Evolutionary conservation across 2,797 vertebrate genomes (phyloP).

Genomic region (Spea hammondii): DNA sequence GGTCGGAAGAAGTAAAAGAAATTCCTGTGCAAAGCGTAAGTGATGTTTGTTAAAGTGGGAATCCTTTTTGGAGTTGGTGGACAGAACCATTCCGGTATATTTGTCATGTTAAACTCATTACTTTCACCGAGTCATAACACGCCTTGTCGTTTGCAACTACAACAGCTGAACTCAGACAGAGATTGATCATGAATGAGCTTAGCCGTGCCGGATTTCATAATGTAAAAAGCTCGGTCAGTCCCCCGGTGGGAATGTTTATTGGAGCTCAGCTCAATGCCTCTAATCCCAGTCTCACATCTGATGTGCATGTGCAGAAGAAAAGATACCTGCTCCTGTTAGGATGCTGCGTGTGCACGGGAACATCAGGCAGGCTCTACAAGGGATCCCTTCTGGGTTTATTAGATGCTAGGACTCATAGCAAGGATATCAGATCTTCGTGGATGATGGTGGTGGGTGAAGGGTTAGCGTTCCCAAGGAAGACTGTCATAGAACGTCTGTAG

Average conservation of each 20-base stretch:
- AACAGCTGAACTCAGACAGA: slow-evolving; percentile 21
- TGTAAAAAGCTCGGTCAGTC: slow-evolving; percentile 15
- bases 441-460: no score
- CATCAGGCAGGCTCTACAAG: background rate
- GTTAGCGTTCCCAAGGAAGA: no score
- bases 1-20: no score
- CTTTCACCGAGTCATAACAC: slow-evolving; percentile 3
- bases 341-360: slow-evolving; percentile 4
- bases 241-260: slow-evolving; percentile 2
- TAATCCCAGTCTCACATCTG: slow-evolving; percentile 29
- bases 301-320: slow-evolving; percentile 33
- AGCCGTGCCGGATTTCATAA: slow-evolving; percentile 14
- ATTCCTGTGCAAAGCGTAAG: no score
- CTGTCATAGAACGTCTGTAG: no score
- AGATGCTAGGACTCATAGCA: background rate
- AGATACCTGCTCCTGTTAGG: slow-evolving; percentile 9
- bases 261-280: no score
- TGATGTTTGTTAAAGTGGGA: no score
- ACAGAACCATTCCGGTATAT: background rate
- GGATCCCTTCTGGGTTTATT: slow-evolving; percentile 2
- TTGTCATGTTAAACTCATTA: slow-evolving; percentile 17
- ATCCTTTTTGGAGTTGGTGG: background rate
- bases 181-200: slow-evolving; percentile 12
- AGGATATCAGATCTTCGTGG: no score
- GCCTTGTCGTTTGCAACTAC: slow-evolving; percentile 1